Evolutionary conservation across 2,797 vertebrate genomes (phyloP).

Genomic region (Clarias fuscus): DNA sequence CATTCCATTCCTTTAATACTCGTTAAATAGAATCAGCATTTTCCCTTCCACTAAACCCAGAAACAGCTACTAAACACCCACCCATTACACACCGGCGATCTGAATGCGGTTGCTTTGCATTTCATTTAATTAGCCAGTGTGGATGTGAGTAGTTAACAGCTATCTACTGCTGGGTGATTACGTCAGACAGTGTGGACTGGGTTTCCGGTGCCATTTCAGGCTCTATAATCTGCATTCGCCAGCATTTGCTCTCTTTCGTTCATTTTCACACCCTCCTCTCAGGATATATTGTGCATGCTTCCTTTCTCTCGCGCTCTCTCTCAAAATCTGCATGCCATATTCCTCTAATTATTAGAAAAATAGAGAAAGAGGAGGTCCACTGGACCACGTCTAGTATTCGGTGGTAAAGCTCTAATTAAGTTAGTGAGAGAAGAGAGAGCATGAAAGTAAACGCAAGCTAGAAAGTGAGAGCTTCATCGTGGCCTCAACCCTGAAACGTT

Average conservation of each 20-base stretch:
- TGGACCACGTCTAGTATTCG: conserved; percentile 6
- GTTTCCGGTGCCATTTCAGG: neutral
- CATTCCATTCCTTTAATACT: conserved; percentile 1
- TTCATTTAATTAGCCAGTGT: conserved; percentile 36
- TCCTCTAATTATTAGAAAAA: neutral
- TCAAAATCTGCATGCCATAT: neutral
- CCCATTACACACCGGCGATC: neutral
- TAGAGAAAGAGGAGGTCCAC: neutral
- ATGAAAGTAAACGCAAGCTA: neutral
- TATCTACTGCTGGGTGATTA: conserved; percentile 18
- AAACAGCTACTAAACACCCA: conserved; percentile 7
- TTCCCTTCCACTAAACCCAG: conserved; percentile 22
- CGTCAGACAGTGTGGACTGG: conserved; percentile 29
- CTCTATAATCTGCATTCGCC: neutral
- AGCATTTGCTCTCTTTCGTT: neutral
- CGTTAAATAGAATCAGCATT: conserved; percentile 38
- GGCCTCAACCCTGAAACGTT: conserved; percentile 46
- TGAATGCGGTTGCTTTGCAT: neutral
- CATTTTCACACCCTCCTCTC: neutral
- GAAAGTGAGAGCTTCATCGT: conserved; percentile 30
- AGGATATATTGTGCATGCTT: neutral
- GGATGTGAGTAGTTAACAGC: conserved; percentile 12
- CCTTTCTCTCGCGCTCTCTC: neutral
- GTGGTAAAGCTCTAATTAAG: conserved; percentile 30
- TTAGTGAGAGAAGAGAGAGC: neutral